phyloP scores from a whole-genome alignment of 2,113 vertebrate genomes.

The Siphamia tubifer region DNA sequence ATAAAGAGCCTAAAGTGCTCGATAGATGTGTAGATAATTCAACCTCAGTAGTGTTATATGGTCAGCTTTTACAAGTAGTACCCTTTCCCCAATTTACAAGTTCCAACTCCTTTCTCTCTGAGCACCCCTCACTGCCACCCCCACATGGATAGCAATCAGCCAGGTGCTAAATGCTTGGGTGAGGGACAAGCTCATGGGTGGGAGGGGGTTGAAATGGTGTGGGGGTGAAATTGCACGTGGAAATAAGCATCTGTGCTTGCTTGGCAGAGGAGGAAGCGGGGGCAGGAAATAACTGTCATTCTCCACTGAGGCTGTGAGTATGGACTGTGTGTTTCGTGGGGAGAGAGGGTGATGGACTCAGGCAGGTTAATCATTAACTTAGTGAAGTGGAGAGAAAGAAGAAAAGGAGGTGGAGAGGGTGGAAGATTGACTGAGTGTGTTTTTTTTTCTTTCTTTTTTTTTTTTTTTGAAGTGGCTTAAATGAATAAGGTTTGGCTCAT shows the following conservation, averaged over 20 bases:
- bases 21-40: slow-evolving; percentile 28
- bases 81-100: slow-evolving; percentile 57
- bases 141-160: slow-evolving; percentile 74
- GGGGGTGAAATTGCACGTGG: slow-evolving; percentile 58
- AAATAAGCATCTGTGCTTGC: slow-evolving; percentile 75
- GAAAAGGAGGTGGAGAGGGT: not conserved
- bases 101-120: slow-evolving; percentile 28
- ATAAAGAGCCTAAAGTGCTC: slow-evolving; percentile 14
- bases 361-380: slow-evolving; percentile 73
- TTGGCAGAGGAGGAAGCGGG: slow-evolving; percentile 67
- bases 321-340: not conserved
- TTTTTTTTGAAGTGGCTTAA: slow-evolving; percentile 38
- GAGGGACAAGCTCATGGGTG: slow-evolving; percentile 61
- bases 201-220: not conserved
- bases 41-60: slow-evolving; percentile 38
- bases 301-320: slow-evolving; percentile 44
- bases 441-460: not conserved
- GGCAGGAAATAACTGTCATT: slow-evolving; percentile 77
- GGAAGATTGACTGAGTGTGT: not conserved
- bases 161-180: slow-evolving; percentile 80
- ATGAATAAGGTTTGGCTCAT: slow-evolving; percentile 25
- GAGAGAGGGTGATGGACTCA: slow-evolving; percentile 31
- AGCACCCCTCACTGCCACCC: slow-evolving; percentile 40
- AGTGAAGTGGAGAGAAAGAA: slow-evolving; percentile 40
- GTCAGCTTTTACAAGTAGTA: slow-evolving; percentile 52